Evolutionary conservation across 2,797 vertebrate species (phyloP), one percentile per base, ranked within the genome.

Genomic region (Dromococcyx pavoninus): DNA sequence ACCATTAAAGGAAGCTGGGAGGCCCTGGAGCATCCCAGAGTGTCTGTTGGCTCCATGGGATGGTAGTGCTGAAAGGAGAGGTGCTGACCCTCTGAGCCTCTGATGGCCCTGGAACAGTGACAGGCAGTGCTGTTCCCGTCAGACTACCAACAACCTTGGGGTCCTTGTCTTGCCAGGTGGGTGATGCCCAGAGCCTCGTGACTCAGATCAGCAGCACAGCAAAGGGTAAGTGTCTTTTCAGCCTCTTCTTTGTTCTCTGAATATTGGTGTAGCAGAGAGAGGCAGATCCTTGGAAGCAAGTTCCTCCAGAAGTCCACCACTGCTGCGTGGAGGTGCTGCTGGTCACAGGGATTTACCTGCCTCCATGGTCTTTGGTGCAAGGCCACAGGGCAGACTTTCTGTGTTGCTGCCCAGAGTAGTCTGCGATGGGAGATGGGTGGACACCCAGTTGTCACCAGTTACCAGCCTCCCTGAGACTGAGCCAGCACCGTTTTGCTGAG

Each of bases 141-240:
- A 48, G 37, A 11, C 51, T 23, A 18, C 39, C n/a, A 9, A 57
- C 23, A 81, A 30, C 44, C 50, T 35, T 7, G 17, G 17, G 5
- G 9, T n/a, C 67, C 78, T 67, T 92, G 33, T 78, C 72, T 86
- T 87, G 24, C 25, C 90, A 96, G 95, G 76, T 51, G 25, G 61
- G 67, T 17, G 83, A 91, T 30, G 56, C 54, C 70, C 86, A 60
- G 82, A 89, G 72, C 75, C 92, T 91, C 3, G 19, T 80, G 69
- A 65, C 79, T 41, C 83, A 76, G 60, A 83, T 94, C 65, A 80
- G 75, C 50, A 84, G 66, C 37, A 19, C 62, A 1, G 41, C 83
- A 0, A 83, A 91, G 56, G 90, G 90, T 96, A 30, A 33, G 80
- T 37, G 13, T 46, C 44, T 77, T 21, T 37, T 46, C n/a, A 48